A percentile compares a stretch with the other conserved stretches of the same genome.
phyloP scores from a whole-genome alignment of 2,113 vertebrate genomes.

The Nestor notabilis region DNA sequence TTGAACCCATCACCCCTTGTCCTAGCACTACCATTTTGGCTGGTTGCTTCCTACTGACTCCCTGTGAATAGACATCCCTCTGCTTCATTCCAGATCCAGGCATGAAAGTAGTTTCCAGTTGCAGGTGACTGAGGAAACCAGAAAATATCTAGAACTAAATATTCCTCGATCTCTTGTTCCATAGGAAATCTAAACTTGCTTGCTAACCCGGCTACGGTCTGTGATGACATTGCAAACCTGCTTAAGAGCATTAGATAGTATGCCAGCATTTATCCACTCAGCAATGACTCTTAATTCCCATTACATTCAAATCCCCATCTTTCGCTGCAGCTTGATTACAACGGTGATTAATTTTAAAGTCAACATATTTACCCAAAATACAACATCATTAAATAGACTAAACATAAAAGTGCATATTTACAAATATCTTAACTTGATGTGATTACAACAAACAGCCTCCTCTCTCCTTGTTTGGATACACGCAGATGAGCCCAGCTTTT shows the following conservation, averaged over 20 bases:
- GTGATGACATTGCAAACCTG: constrained; percentile 16
- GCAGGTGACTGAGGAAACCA: not conserved
- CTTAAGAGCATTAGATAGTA: constrained; percentile 37
- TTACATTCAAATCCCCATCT: constrained; percentile 45
- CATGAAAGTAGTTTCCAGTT: not conserved
- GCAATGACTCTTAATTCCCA: constrained; percentile 57
- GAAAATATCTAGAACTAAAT: not conserved
- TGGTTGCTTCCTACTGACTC: not conserved
- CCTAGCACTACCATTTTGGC: not conserved
- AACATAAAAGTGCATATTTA: constrained; percentile 52
- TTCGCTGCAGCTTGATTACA: constrained; percentile 51
- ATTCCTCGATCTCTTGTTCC: not conserved
- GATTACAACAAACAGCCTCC: constrained; percentile 36
- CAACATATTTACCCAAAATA: constrained; percentile 65
- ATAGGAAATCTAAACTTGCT: not conserved
- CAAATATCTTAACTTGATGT: constrained; percentile 48
- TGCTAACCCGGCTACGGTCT: not conserved
- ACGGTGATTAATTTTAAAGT: constrained; percentile 61
- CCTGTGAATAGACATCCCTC: not conserved
- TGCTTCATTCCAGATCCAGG: not conserved
- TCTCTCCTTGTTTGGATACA: not conserved
- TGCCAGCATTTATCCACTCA: constrained; percentile 54
- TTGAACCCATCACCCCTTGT: not conserved
- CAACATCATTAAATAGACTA: constrained; percentile 58
- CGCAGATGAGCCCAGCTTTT: not conserved